A percentile compares a stretch with the other conserved stretches of the same genome.
Conservation (phyloP, 2,888 invertebrate genomes). For the Aricia artaxerxes region DNA sequence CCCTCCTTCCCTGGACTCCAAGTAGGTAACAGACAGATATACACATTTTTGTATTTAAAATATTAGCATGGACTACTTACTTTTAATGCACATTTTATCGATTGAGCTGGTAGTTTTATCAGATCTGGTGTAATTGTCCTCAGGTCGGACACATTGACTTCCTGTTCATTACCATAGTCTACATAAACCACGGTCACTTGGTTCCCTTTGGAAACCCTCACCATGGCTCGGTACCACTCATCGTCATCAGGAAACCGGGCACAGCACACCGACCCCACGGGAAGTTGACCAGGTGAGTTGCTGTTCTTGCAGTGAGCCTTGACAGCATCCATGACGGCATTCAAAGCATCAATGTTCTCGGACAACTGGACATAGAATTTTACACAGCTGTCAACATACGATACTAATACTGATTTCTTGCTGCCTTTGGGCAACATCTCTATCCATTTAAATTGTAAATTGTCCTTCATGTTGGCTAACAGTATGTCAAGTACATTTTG, state of each 20-base stretch:
- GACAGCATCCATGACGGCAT: constrained; percentile 84
- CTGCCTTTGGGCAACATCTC: constrained; percentile 61
- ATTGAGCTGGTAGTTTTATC: constrained; percentile 85
- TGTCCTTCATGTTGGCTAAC: constrained; percentile 63
- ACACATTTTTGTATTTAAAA: too few species aligned
- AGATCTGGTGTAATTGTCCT: constrained; percentile 83
- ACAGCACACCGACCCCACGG: constrained; percentile 84
- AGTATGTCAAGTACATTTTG: constrained; percentile 82
- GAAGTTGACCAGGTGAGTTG: constrained; percentile 68
- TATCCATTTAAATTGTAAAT: constrained; percentile 65
- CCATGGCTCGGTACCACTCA: constrained; percentile 94
- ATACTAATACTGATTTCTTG: constrained; percentile 78
- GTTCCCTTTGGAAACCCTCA: constrained; percentile 81
- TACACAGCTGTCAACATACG: constrained; percentile 84
- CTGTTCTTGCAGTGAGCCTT: constrained; percentile 80
- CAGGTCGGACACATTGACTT: constrained; percentile 81
- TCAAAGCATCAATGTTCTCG: constrained; percentile 80
- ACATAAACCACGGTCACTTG: constrained; percentile 89
- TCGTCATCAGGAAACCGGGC: constrained; percentile 90
- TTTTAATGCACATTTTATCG: constrained; percentile 88
- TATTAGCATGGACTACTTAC: constrained; percentile 47
- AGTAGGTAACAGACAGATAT: too few species aligned
- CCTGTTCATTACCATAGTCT: constrained; percentile 97
- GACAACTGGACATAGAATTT: constrained; percentile 88
- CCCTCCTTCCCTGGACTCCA: too few species aligned